Evolutionary conservation across 1,140 invertebrate genomes (phyloP), one percentile per base, ranked within the genome.

Genomic region (Prorops nasuta): DNA sequence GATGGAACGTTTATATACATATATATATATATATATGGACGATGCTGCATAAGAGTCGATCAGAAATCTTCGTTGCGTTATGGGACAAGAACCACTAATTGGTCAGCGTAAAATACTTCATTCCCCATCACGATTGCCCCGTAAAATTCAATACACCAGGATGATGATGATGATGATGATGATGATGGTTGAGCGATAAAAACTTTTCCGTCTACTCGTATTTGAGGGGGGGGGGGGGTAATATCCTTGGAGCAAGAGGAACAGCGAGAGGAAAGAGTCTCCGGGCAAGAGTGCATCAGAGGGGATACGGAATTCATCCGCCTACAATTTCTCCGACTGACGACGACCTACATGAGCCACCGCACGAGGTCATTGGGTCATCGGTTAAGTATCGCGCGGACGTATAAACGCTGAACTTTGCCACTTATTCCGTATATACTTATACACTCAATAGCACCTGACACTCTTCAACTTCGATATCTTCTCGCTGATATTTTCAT

Each of bases 311-410:
- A 58, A 49, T 53, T 21, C 54, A 20, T 49, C 49, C 56, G 57
- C 52, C 58, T 52, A 66, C 62, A 65, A 68, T 69, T 69, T 72
- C 67, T 65, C 63, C 58, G 42, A 34, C 32, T 49, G 38, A 35
- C 43, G 45, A 59, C 59, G 68, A 67, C 69, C 69, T 64, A 72
- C 63, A 66, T 66, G 67, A 52, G 57, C 54, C 49, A 39, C 54
- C 47, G 16, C 15, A 49, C 41, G 52, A 59, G 69, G 64, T 72
- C 67, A 74, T 64, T 69, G 58, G 68, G 69, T 61, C 66, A 64
- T 45, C 44, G 47, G 37, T 49, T 62, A 49, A 52, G 41, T 42
- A 47, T 54, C 49, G 37, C 22, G 32, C 36, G 24, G 10, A 4
- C 24, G 24, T n/a, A n/a, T n/a, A n/a, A n/a, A n/a, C n/a, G n/a